phyloP scores from a whole-genome alignment of 2,888 invertebrate species.

The Lasius fuliginosus region DNA sequence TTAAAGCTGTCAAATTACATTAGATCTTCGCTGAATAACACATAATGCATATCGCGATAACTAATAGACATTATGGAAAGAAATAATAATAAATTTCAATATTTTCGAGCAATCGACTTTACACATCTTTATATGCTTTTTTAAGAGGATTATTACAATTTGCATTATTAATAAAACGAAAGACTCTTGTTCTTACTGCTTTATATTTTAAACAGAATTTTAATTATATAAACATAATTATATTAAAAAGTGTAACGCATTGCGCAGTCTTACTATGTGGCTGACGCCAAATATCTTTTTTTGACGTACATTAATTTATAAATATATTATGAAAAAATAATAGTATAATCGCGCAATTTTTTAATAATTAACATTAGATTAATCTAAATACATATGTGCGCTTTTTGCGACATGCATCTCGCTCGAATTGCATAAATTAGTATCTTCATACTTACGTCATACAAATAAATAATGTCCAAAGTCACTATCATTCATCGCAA shows the following conservation, averaged over 20 bases:
- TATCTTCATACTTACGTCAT: constrained; percentile 12
- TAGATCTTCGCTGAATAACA: not conserved
- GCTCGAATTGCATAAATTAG: constrained; percentile 61
- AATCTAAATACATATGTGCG: constrained; percentile 20
- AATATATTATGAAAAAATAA: constrained; percentile 5
- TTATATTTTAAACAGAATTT: constrained; percentile 23
- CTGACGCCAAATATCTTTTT: constrained; percentile 20
- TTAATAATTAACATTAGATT: constrained; percentile 27
- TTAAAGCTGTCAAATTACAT: not conserved
- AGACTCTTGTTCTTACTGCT: constrained; percentile 4
- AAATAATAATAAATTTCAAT: not conserved
- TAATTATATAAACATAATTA: constrained; percentile 34
- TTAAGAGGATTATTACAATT: not conserved
- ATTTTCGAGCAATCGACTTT: not conserved
- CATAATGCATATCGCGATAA: not conserved
- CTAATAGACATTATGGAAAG: not conserved
- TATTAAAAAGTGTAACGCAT: constrained; percentile 24
- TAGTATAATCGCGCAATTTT: constrained; percentile 7
- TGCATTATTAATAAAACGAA: not conserved
- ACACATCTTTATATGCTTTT: not conserved
- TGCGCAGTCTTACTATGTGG: constrained; percentile 3
- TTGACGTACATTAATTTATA: constrained; percentile 29
- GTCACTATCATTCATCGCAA: not conserved
- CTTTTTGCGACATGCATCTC: not conserved
- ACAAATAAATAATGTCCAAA: constrained; percentile 63